Evolutionary conservation across 2,888 invertebrate species (phyloP).

Genomic region (Dysmachus trigonus): DNA sequence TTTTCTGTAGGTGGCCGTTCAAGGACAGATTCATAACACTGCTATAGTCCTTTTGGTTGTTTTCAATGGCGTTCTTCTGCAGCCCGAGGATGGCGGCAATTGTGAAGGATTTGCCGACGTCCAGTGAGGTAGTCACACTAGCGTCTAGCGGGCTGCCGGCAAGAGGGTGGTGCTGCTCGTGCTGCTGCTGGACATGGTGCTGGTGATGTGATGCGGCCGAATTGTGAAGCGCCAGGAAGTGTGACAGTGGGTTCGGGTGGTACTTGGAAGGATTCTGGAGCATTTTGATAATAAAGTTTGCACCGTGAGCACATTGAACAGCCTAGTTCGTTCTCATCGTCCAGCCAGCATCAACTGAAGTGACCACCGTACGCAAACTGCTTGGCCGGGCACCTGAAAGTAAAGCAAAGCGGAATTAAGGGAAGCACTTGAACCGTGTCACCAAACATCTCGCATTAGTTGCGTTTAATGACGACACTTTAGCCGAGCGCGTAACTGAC

Average conservation of each 20-base stretch:
- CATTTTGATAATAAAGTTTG: conserved; percentile 55
- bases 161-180: conserved; percentile 46
- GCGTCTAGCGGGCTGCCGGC: background rate
- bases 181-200: conserved; percentile 49
- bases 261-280: conserved; percentile 65
- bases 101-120: conserved; percentile 79
- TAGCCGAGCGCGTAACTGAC: conserved; percentile 7
- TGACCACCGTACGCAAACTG: background rate
- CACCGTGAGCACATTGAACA: background rate
- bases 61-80: conserved; percentile 64
- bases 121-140: conserved; percentile 61
- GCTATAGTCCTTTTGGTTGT: conserved; percentile 57
- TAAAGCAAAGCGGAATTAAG: background rate
- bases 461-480: background rate
- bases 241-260: conserved; percentile 64
- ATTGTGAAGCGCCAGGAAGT: conserved; percentile 64
- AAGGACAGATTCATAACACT: conserved; percentile 64
- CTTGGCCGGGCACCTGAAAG: background rate
- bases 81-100: conserved; percentile 88
- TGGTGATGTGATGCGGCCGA: conserved; percentile 51
- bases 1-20: conserved; percentile 53
- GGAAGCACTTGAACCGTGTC: conserved; percentile 21
- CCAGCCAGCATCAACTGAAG: background rate
- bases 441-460: background rate
- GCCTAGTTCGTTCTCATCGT: conserved; percentile 11